These are phyloP conservation scores for Ferrisia virgata DNA, from an alignment of 2,888 invertebrate species.

Conservation along the genomic window DNA sequence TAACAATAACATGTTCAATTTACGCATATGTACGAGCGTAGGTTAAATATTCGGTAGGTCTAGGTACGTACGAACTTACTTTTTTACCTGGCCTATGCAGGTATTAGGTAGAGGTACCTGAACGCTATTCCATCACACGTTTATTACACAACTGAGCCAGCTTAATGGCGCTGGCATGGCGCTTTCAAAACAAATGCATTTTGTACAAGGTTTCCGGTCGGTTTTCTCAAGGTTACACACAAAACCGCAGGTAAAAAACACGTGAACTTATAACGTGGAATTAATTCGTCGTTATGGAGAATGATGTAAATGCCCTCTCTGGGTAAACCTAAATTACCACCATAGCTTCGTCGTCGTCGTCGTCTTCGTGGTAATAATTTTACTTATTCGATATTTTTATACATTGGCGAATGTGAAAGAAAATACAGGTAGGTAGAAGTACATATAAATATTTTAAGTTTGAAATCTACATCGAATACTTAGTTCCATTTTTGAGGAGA, in stretches of 20 bases:
- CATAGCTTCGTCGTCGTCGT: no score
- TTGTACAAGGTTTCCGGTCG: slow-evolving; percentile 4
- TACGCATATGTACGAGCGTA: no score
- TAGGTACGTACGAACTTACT: no score
- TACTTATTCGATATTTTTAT: no score
- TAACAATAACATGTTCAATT: background rate
- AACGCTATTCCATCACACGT: background rate
- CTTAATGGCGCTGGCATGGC: background rate
- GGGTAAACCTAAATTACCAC: background rate
- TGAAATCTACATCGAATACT: no score
- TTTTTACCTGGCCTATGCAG: background rate
- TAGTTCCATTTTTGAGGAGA: no score
- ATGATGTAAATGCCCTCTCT: background rate
- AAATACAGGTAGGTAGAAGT: no score
- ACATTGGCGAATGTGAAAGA: no score
- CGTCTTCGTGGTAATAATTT: no score
- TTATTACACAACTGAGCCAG: background rate
- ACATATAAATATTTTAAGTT: no score
- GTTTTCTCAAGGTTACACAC: background rate
- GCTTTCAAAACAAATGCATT: background rate
- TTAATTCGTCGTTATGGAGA: background rate
- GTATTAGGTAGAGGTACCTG: background rate
- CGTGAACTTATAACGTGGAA: background rate
- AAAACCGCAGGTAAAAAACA: slow-evolving; percentile 14
- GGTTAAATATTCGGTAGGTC: background rate